Evolutionary conservation across 2,113 vertebrate species (phyloP).

Genomic region (Cyprinodon brontotheroides): DNA sequence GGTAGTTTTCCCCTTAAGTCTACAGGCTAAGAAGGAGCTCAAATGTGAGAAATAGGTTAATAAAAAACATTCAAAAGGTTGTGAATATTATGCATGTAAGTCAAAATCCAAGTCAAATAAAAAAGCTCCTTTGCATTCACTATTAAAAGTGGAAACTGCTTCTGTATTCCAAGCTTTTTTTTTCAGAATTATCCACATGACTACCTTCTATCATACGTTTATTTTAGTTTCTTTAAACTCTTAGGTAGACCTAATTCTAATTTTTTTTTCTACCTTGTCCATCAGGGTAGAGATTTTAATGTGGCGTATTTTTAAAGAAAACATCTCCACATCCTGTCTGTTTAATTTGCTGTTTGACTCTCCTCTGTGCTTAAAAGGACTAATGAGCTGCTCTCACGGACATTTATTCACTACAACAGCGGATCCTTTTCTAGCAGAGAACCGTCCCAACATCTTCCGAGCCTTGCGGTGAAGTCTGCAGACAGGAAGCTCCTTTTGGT

Average conservation of each 20-base stretch:
- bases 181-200: constrained; percentile 43
- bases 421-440: constrained; percentile 47
- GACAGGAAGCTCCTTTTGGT: constrained; percentile 47
- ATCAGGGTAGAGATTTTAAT: constrained; percentile 40
- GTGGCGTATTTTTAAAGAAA: constrained; percentile 66
- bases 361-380: constrained; percentile 33
- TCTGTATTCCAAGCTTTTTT: constrained; percentile 36
- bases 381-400: constrained; percentile 56
- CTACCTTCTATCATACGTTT: constrained; percentile 32
- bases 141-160: constrained; percentile 44
- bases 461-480: constrained; percentile 32
- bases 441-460: constrained; percentile 49
- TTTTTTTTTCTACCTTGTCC: constrained; percentile 32
- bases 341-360: constrained; percentile 56
- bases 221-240: constrained; percentile 56
- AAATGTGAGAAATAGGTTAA: not conserved
- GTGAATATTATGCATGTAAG: not conserved
- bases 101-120: not conserved
- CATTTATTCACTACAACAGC: constrained; percentile 37
- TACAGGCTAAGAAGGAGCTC: not conserved
- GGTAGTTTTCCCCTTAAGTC: not conserved
- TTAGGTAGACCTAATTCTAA: constrained; percentile 18
- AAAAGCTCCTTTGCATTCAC: not conserved
- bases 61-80: not conserved
- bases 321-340: constrained; percentile 52